phyloP scores from a whole-genome alignment of 1,140 invertebrate species.

The Penaeus vannamei region DNA sequence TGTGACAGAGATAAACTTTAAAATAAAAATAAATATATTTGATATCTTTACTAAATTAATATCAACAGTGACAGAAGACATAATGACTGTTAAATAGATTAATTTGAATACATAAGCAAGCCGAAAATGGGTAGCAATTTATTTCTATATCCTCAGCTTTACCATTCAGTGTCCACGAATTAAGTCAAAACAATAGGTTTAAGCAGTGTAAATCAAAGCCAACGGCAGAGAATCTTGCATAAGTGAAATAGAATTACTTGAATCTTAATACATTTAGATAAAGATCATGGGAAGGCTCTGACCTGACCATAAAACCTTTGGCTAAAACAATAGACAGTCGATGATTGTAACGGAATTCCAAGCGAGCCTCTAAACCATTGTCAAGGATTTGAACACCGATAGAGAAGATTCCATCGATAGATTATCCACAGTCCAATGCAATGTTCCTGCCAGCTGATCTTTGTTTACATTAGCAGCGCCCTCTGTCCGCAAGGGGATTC shows the following conservation, averaged over 20 bases:
- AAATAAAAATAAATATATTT: background rate
- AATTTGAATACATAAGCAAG: conserved; percentile 30
- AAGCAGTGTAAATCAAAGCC: no score
- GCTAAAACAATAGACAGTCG: conserved; percentile 61
- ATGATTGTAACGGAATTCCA: conserved; percentile 65
- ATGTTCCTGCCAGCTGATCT: conserved; percentile 31
- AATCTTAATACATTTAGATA: conserved; percentile 66
- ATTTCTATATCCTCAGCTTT: no score
- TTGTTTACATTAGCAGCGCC: no score
- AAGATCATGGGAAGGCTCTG: conserved; percentile 32
- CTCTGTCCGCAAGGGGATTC: no score
- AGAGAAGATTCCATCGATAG: conserved; percentile 59
- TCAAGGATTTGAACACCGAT: conserved; percentile 64
- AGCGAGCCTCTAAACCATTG: conserved; percentile 62
- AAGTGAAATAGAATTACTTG: conserved; percentile 50
- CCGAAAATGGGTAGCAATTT: no score
- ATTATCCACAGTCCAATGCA: conserved; percentile 59
- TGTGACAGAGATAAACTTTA: background rate
- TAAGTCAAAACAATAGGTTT: no score
- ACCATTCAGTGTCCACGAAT: no score
- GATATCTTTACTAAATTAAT: background rate
- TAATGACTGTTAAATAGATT: conserved; percentile 40
- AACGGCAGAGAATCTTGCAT: conserved; percentile 54
- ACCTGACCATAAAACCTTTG: conserved; percentile 52
- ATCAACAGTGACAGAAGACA: background rate